These are phyloP conservation scores for mouse (Mus musculus) DNA, from an alignment of 2,113 vertebrate genomes.

Conservation along the genomic window GRCm39 chr14:108635501-108636000, in stretches of 20 bases:
- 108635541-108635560: too few relatives aligned
- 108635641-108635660: neutral
- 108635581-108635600: neutral
- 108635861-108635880: neutral
- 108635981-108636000: neutral
- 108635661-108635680: neutral
- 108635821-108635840: too few relatives aligned
- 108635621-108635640: neutral
- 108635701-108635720: neutral
- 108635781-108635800: neutral
- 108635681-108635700: neutral
- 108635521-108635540: too few relatives aligned
- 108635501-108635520: too few relatives aligned
- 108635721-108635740: neutral
- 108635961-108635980: neutral
- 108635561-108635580: neutral
- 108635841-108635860: neutral
- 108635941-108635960: neutral
- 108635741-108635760: neutral
- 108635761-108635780: neutral
- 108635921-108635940: neutral
- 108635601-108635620: neutral
- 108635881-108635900: neutral
- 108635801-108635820: too few relatives aligned
- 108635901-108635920: neutral